phyloP scores from a whole-genome alignment of 2,888 invertebrate species.

The Melangyna quadrimaculata region DNA sequence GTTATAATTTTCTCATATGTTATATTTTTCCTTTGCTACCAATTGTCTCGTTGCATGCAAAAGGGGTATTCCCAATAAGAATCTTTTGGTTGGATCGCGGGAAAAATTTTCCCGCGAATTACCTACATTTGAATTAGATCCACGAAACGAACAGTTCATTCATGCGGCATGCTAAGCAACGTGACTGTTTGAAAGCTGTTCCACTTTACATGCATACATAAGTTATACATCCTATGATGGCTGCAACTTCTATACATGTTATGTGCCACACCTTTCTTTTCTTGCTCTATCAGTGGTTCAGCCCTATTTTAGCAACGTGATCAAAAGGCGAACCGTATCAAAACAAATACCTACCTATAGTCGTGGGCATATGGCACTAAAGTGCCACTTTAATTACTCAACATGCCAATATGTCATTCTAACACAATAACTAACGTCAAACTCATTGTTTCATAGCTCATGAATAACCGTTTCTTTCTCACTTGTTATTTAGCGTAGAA shows the following conservation, averaged over 20 bases:
- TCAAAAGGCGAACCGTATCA: slow-evolving; percentile 36
- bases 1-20: slow-evolving; percentile 22
- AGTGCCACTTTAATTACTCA: slow-evolving; percentile 46
- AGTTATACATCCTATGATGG: neutral
- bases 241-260: neutral
- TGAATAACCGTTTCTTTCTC: slow-evolving; percentile 41
- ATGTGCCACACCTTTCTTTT: slow-evolving; percentile 63
- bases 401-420: slow-evolving; percentile 59
- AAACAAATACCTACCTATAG: neutral
- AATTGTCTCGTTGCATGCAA: slow-evolving; percentile 10
- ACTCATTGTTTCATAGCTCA: slow-evolving; percentile 51
- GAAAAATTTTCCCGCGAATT: slow-evolving; percentile 52
- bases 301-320: slow-evolving; percentile 40
- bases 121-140: slow-evolving; percentile 35
- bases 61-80: slow-evolving; percentile 16
- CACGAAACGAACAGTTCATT: slow-evolving; percentile 11
- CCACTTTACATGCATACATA: slow-evolving; percentile 21
- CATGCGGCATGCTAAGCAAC: slow-evolving; percentile 21
- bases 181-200: slow-evolving; percentile 46
- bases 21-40: neutral
- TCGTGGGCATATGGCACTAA: slow-evolving; percentile 33
- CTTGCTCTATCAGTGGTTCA: neutral
- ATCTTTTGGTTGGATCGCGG: slow-evolving; percentile 25
- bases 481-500: slow-evolving; percentile 38
- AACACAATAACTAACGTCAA: slow-evolving; percentile 62